Conservation (phyloP, 2,888 invertebrate species). For the Syrista parreyssii region DNA sequence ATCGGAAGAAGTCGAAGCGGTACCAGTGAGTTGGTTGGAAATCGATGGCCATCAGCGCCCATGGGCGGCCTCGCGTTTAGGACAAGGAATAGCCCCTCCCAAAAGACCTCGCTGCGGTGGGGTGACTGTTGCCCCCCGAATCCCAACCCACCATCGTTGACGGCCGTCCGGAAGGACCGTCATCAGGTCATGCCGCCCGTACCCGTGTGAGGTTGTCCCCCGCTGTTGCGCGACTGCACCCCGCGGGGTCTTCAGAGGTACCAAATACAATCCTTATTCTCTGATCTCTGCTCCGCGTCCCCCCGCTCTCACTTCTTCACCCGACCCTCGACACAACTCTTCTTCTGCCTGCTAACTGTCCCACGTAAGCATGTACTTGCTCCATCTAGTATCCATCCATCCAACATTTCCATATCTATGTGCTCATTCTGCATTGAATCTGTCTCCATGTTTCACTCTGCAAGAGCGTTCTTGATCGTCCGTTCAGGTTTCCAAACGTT, state of each 20-base stretch:
- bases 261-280: conserved; percentile 3
- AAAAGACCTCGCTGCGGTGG: conserved; percentile 96
- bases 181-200: conserved; percentile 61
- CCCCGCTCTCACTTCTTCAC: background rate
- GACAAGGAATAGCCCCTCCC: conserved; percentile 96
- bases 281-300: conserved; percentile 1
- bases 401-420: background rate
- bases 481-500: conserved; percentile 57
- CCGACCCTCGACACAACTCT: background rate
- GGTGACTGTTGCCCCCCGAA: conserved; percentile 85
- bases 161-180: conserved; percentile 52
- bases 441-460: background rate
- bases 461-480: background rate
- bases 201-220: conserved; percentile 65
- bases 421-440: background rate
- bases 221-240: conserved; percentile 65
- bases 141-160: conserved; percentile 55
- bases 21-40: conserved; percentile 56
- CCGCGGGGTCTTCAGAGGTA: conserved; percentile 64
- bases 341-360: background rate
- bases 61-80: conserved; percentile 96
- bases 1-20: conserved; percentile 39
- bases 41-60: conserved; percentile 73
- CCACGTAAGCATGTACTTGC: background rate
- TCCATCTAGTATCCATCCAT: background rate